These are phyloP conservation scores for Atherinomorus stipes DNA, from an alignment of 2,113 vertebrate species.

Conservation along the genomic window DNA sequence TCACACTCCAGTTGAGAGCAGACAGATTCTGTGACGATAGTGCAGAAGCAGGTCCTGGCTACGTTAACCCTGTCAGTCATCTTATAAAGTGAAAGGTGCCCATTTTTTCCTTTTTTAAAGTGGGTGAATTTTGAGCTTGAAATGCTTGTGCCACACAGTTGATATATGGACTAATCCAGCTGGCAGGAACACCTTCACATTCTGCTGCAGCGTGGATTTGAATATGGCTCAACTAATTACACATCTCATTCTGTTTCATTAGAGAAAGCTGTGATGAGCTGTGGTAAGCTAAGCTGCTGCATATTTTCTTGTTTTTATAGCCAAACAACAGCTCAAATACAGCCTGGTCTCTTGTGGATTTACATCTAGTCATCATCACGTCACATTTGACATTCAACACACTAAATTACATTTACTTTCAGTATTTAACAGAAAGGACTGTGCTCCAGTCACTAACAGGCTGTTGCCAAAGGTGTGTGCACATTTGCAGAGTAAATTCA, in stretches of 20 bases:
- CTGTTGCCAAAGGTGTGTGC: slow-evolving; percentile 1
- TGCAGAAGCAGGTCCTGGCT: slow-evolving; percentile 58
- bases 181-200: slow-evolving; percentile 42
- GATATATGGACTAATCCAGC: slow-evolving; percentile 47
- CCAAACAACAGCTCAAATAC: slow-evolving; percentile 40
- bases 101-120: slow-evolving; percentile 18
- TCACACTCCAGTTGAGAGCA: slow-evolving; percentile 57
- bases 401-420: slow-evolving; percentile 4
- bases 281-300: slow-evolving; percentile 31
- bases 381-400: slow-evolving; percentile 24
- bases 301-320: slow-evolving; percentile 41
- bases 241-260: slow-evolving; percentile 45
- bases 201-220: slow-evolving; percentile 48
- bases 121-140: slow-evolving; percentile 39
- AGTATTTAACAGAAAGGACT: slow-evolving; percentile 15
- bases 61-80: slow-evolving; percentile 58
- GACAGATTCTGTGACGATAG: slow-evolving; percentile 60
- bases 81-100: slow-evolving; percentile 48
- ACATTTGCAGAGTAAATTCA: slow-evolving; percentile 22
- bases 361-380: slow-evolving; percentile 6
- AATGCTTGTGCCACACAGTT: slow-evolving; percentile 39
- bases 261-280: slow-evolving; percentile 40
- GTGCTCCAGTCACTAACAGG: slow-evolving; percentile 4
- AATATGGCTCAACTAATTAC: slow-evolving; percentile 55
- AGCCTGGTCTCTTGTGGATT: slow-evolving; percentile 24